Conservation (phyloP, 1,140 invertebrate species). For the Musca domestica region DNA sequence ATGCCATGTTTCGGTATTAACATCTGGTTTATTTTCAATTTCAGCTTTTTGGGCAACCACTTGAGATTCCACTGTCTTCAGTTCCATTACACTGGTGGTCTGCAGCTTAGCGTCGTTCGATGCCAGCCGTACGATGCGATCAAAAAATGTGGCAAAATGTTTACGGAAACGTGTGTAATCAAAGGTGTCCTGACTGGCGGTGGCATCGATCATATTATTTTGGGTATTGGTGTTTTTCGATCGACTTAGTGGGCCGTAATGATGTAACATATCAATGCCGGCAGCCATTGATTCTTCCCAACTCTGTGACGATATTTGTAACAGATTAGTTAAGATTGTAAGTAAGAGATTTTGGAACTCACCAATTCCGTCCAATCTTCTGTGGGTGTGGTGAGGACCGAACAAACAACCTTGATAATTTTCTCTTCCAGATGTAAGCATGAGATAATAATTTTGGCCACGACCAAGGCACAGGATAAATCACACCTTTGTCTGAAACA, state of each 20-base stretch:
- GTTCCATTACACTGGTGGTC: background rate
- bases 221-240: slow-evolving; percentile 37
- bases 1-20: background rate
- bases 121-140: slow-evolving; percentile 45
- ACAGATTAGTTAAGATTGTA: background rate
- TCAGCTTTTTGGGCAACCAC: background rate
- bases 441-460: slow-evolving; percentile 46
- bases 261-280: slow-evolving; percentile 51
- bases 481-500: slow-evolving; percentile 41
- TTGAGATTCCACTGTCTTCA: background rate
- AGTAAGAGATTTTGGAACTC: background rate
- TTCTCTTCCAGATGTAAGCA: slow-evolving; percentile 46
- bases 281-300: slow-evolving; percentile 52
- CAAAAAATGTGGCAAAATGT: slow-evolving; percentile 45
- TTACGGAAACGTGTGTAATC: slow-evolving; percentile 45
- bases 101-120: background rate
- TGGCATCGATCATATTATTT: slow-evolving; percentile 27
- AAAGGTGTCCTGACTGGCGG: slow-evolving; percentile 28
- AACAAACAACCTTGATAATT: slow-evolving; percentile 41
- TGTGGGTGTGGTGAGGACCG: slow-evolving; percentile 42
- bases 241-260: slow-evolving; percentile 47
- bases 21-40: background rate
- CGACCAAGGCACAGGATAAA: slow-evolving; percentile 45
- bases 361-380: slow-evolving; percentile 50
- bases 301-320: slow-evolving; percentile 33